These are phyloP conservation scores for Odontocerum albicorne DNA, from an alignment of 2,888 invertebrate genomes.

Conservation along the genomic window DNA sequence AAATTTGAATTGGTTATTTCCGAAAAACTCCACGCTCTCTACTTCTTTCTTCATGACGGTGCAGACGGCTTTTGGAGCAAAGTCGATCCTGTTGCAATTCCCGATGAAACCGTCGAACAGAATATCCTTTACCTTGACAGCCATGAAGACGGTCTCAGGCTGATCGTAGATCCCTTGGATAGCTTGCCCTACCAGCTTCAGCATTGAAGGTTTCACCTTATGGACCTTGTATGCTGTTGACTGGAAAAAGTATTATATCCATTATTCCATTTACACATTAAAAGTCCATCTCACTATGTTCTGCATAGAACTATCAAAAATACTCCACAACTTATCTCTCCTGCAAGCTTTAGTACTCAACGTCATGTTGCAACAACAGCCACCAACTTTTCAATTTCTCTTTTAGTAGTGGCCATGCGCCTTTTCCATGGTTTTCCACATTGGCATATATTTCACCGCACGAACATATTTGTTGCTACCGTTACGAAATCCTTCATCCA, in stretches of 20 bases:
- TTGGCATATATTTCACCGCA: too few species aligned
- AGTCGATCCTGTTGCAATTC: constrained; percentile 74
- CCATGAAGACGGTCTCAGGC: constrained; percentile 63
- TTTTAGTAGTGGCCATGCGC: too few species aligned
- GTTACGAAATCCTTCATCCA: too few species aligned
- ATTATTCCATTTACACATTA: too few species aligned
- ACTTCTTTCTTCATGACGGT: constrained; percentile 66
- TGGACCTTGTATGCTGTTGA: constrained; percentile 60
- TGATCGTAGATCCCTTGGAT: constrained; percentile 69
- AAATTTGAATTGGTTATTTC: constrained; percentile 67
- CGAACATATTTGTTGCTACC: too few species aligned
- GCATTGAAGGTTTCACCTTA: constrained; percentile 66
- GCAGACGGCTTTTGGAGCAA: constrained; percentile 76
- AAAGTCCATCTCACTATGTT: too few species aligned
- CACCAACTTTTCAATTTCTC: too few species aligned
- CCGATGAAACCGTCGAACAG: constrained; percentile 73
- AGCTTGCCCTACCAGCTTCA: constrained; percentile 69
- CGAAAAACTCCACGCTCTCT: constrained; percentile 58
- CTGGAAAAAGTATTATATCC: constrained; percentile 49
- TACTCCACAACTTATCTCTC: too few species aligned
- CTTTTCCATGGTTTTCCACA: too few species aligned
- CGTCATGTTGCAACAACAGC: too few species aligned
- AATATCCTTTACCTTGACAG: constrained; percentile 67
- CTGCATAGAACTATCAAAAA: too few species aligned
- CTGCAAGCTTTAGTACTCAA: too few species aligned